These are phyloP conservation scores for Bovichtus variegatus DNA, from an alignment of 2,797 vertebrate species.

Conservation along the genomic window DNA sequence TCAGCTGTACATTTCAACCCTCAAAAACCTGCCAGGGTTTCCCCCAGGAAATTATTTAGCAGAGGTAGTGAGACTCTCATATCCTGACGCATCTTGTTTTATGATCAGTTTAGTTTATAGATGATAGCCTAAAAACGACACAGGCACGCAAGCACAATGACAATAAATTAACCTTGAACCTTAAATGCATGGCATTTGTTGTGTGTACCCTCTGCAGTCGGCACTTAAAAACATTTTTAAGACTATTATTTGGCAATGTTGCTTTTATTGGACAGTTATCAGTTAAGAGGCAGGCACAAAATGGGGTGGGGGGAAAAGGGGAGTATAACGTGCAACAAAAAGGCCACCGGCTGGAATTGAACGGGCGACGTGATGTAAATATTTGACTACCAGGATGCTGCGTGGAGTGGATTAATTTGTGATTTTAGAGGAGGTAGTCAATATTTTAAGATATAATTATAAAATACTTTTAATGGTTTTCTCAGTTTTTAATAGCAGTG, in stretches of 20 bases:
- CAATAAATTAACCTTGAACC: too few relatives aligned
- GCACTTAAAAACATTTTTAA: background rate
- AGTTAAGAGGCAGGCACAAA: background rate
- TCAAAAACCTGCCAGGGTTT: slow-evolving; percentile 6
- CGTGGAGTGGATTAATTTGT: background rate
- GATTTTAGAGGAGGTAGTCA: background rate
- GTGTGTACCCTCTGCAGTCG: background rate
- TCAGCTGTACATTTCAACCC: slow-evolving; percentile 3
- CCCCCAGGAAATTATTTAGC: slow-evolving; percentile 9
- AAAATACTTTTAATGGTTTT: background rate
- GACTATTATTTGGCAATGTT: background rate
- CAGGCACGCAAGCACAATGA: background rate
- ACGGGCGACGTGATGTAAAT: background rate
- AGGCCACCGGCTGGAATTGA: background rate
- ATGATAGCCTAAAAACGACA: background rate
- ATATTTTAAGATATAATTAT: background rate
- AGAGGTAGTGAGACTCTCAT: background rate
- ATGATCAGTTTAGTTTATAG: background rate
- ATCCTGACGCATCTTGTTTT: background rate
- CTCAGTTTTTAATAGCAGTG: background rate
- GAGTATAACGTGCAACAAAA: background rate
- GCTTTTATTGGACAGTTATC: background rate
- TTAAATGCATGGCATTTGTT: background rate
- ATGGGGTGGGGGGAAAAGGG: background rate
- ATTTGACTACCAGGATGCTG: too few relatives aligned